Conservation (phyloP, 2,797 vertebrate genomes). For the Sphenodon punctatus region DNA sequence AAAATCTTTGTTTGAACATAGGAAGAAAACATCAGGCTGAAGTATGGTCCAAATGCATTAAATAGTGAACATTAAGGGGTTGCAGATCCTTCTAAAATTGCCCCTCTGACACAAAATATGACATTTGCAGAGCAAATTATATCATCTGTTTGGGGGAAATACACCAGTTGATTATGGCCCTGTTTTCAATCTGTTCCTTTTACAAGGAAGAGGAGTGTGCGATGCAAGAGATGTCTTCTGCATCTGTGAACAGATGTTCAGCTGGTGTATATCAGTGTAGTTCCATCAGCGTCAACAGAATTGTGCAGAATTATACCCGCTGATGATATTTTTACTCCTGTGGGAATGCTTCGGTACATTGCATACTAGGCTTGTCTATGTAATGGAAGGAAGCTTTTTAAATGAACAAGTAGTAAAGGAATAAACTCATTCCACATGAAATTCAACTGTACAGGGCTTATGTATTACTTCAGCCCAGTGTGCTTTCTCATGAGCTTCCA, state of each 20-base stretch:
- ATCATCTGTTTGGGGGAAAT: neutral
- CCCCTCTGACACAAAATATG: neutral
- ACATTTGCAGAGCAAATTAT: neutral
- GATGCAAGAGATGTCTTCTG: conserved; percentile 10
- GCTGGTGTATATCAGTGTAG: neutral
- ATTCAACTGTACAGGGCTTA: conserved; percentile 1
- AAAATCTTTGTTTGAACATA: too few relatives aligned
- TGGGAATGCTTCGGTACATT: neutral
- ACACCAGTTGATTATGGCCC: neutral
- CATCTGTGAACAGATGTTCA: neutral
- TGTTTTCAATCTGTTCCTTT: neutral
- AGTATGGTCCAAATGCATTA: too few relatives aligned
- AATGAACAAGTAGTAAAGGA: conserved; percentile 5
- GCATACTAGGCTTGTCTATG: neutral
- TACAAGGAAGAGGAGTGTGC: neutral
- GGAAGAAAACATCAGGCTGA: too few relatives aligned
- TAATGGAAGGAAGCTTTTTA: conserved; percentile 12
- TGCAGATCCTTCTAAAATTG: fast-evolving
- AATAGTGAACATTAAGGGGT: too few relatives aligned
- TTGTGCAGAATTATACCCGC: neutral
- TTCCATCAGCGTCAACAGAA: conserved; percentile 9
- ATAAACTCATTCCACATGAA: conserved; percentile 20
- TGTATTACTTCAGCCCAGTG: conserved; percentile 7
- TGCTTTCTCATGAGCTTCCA: too few relatives aligned
- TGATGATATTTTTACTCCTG: neutral